phyloP scores from a whole-genome alignment of 64 coral and sea anemone species.

The Acropora yongei region DNA sequence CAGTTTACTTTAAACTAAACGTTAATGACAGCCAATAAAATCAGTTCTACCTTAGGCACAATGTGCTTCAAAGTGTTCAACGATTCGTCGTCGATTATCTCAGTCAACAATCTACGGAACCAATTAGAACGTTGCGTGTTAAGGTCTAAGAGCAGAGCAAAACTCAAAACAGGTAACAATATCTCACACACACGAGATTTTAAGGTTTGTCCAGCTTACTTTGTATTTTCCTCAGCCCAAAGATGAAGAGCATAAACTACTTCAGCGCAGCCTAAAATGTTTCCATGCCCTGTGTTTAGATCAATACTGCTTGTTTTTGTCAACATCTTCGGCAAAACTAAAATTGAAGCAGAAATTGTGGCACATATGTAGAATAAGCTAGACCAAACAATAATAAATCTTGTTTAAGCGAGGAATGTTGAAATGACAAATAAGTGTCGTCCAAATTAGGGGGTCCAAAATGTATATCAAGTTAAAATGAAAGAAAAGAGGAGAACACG shows the following conservation, averaged over 20 bases:
- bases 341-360: not conserved
- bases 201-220: constrained; percentile 13
- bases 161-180: not conserved
- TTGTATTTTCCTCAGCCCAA: constrained; percentile 52
- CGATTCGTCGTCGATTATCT: constrained; percentile 61
- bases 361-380: not conserved
- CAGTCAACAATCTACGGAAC: constrained; percentile 62
- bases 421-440: too few species aligned
- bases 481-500: too few species aligned
- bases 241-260: constrained; percentile 73
- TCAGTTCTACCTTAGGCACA: constrained; percentile 71
- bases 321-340: constrained; percentile 89
- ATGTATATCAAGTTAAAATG: too few species aligned
- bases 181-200: not conserved
- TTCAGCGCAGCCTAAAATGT: constrained; percentile 84
- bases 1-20: not conserved
- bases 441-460: too few species aligned
- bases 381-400: too few species aligned
- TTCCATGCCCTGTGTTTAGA: constrained; percentile 87
- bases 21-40: not conserved
- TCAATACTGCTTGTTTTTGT: constrained; percentile 78
- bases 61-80: constrained; percentile 73
- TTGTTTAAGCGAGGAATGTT: too few species aligned
- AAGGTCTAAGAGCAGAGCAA: not conserved
- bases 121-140: not conserved